Evolutionary conservation across 2,113 vertebrate genomes (phyloP).

Genomic region (Indicator maculatus): DNA sequence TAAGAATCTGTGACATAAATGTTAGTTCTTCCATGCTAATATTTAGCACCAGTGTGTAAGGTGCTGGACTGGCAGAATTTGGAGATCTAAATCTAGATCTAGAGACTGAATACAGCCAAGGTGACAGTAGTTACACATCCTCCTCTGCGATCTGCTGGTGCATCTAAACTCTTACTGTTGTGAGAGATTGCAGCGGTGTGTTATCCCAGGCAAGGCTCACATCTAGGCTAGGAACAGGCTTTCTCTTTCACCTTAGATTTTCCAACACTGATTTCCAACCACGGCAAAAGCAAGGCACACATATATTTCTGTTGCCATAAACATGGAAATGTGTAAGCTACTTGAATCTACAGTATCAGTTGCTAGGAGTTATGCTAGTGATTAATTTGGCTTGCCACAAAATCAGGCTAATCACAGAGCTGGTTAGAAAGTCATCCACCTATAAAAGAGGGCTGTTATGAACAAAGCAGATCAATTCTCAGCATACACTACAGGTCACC

Average conservation of each 20-base stretch:
- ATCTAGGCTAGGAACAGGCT: not conserved
- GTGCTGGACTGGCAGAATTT: not conserved
- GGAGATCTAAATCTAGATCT: not conserved
- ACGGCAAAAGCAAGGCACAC: not conserved
- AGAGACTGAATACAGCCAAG: not conserved
- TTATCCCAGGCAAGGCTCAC: not conserved
- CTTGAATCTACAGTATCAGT: not conserved
- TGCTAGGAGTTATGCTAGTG: not conserved
- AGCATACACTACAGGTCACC: not conserved
- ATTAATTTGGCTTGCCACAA: not conserved
- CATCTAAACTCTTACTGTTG: not conserved
- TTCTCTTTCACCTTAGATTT: not conserved
- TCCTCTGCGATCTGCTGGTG: not conserved
- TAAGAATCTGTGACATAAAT: not conserved
- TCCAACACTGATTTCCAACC: not conserved
- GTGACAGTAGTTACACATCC: not conserved
- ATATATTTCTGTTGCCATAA: not conserved
- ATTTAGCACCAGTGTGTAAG: not conserved
- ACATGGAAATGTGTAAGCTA: not conserved
- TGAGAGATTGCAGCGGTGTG: not conserved
- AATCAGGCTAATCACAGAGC: not conserved
- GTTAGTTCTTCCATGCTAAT: slow-evolving; percentile 20
- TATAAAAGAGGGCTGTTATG: not conserved
- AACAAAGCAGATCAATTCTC: not conserved
- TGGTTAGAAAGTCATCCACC: not conserved